Conservation (phyloP, 2,888 invertebrate genomes). For the Pollenia angustigena region DNA sequence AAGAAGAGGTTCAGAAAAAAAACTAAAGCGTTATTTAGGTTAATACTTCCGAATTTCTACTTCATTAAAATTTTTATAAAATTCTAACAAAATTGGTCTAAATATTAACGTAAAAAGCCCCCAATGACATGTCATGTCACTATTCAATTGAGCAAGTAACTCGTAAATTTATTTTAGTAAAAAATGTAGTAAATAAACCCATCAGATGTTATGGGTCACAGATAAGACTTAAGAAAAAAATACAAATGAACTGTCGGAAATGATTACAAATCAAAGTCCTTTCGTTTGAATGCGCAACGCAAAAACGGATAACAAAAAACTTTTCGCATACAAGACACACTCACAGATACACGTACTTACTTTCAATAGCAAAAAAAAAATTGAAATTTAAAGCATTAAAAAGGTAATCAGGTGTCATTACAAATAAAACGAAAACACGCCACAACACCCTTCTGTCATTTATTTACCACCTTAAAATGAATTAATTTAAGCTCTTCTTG, state of each 20-base stretch:
- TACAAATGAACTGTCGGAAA: constrained; percentile 73
- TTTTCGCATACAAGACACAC: constrained; percentile 26
- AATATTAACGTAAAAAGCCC: background rate
- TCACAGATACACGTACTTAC: background rate
- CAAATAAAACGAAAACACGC: constrained; percentile 73
- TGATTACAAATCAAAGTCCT: constrained; percentile 72
- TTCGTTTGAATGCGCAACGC: constrained; percentile 68
- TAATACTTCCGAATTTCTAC: too few species aligned
- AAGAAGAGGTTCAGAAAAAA: too few species aligned
- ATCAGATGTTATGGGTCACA: constrained; percentile 72
- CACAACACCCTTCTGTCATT: constrained; percentile 67
- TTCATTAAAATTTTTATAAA: too few species aligned
- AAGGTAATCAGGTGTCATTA: constrained; percentile 75
- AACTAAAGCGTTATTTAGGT: too few species aligned
- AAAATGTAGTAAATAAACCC: constrained; percentile 9
- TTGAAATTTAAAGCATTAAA: constrained; percentile 63
- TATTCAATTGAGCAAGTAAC: constrained; percentile 1
- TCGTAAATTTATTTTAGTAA: background rate
- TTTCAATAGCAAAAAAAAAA: constrained; percentile 2
- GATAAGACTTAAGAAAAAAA: constrained; percentile 70
- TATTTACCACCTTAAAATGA: constrained; percentile 41
- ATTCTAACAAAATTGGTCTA: too few species aligned
- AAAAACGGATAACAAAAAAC: constrained; percentile 53
- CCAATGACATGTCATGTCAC: background rate
- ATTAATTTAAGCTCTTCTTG: constrained; percentile 32